A percentile compares a stretch with the other conserved stretches of the same genome.
Conservation (phyloP, 2,113 vertebrate genomes). For the Rhynchopsitta pachyrhyncha region DNA sequence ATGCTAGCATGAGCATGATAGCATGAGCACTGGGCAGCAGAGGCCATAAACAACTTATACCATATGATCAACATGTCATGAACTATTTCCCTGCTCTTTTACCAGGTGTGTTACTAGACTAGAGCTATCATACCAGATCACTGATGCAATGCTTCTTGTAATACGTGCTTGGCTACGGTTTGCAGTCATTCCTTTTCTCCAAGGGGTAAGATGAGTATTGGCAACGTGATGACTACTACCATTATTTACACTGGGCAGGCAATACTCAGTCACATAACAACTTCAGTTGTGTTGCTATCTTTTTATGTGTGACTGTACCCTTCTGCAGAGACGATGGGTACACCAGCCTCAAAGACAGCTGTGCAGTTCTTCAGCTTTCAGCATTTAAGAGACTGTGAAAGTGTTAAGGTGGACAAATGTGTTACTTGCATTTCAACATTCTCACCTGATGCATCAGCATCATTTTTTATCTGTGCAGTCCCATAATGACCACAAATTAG, state of each 20-base stretch:
- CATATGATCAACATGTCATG: background rate
- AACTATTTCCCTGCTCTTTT: background rate
- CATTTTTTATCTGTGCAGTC: background rate
- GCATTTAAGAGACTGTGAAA: background rate
- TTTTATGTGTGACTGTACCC: background rate
- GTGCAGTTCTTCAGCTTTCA: background rate
- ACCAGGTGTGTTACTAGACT: background rate
- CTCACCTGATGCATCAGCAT: background rate
- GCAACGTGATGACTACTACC: background rate
- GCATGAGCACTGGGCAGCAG: background rate
- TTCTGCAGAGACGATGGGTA: background rate
- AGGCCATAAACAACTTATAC: background rate
- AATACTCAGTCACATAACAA: background rate
- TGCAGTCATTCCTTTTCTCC: background rate
- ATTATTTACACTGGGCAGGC: background rate
- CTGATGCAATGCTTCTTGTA: background rate
- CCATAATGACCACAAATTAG: background rate
- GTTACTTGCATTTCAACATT: background rate
- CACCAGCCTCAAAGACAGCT: background rate
- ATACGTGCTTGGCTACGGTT: background rate
- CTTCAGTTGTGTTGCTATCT: background rate
- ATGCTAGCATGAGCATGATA: background rate
- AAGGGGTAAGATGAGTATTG: background rate
- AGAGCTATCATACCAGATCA: background rate
- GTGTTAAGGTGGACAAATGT: background rate